Percentiles rank a stretch among this genome's conserved stretches.
Evolutionary conservation across 2,888 invertebrate genomes (phyloP).

Genomic region (Schizaphis graminum): DNA sequence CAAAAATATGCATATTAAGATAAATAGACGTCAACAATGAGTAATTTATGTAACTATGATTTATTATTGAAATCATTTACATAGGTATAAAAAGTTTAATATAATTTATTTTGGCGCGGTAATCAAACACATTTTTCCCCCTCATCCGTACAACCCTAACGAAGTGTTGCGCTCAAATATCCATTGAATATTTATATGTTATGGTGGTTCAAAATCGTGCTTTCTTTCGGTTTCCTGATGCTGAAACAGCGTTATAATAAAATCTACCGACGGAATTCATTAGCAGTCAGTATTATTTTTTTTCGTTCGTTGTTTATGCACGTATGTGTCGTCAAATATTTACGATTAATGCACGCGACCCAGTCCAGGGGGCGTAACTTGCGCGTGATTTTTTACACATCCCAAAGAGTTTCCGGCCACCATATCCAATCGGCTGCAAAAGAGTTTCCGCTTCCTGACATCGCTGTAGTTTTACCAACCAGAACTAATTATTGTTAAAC

Average conservation of each 20-base stretch:
- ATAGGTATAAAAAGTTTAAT: background rate
- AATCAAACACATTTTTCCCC: conserved; percentile 10
- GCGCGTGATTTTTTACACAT: conserved; percentile 64
- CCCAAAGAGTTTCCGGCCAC: conserved; percentile 64
- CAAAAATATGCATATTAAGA: background rate
- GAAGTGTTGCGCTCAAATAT: background rate
- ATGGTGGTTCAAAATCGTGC: background rate
- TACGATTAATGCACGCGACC: conserved; percentile 47
- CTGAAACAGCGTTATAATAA: background rate
- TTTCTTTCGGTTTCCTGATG: background rate
- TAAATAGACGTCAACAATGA: background rate
- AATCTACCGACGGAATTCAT: background rate
- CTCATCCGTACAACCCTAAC: background rate
- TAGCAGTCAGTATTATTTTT: background rate
- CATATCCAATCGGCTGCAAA: conserved; percentile 61
- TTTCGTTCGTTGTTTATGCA: background rate
- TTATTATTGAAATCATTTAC: background rate
- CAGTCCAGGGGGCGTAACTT: conserved; percentile 55
- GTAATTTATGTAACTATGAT: background rate
- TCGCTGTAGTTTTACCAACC: conserved; percentile 50
- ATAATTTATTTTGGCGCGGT: background rate
- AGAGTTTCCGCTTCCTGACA: conserved; percentile 66
- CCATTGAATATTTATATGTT: conserved; percentile 9
- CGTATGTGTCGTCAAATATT: conserved; percentile 39
- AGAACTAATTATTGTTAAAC: conserved; percentile 51